These are phyloP conservation scores for Trichoplusia ni DNA, from an alignment of 1,140 invertebrate species.

Conservation along the genomic window DNA sequence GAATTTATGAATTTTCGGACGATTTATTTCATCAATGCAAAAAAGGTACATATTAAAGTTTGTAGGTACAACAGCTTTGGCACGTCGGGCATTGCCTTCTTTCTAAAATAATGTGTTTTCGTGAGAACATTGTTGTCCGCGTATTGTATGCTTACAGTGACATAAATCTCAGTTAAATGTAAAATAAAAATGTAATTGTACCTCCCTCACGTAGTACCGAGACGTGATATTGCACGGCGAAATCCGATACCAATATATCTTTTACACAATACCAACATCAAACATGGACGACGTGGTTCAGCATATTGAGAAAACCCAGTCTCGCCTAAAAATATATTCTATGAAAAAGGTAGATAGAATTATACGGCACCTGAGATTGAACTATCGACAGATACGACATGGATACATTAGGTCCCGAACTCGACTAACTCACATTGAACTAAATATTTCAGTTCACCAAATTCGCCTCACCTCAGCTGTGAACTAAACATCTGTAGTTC, in stretches of 20 bases:
- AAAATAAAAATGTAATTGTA: constrained; percentile 14
- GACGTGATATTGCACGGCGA: constrained; percentile 5
- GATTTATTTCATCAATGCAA: no score
- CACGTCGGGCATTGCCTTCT: no score
- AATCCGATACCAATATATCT: not conserved
- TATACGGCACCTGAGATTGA: not conserved
- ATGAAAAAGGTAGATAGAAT: not conserved
- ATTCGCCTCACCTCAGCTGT: no score
- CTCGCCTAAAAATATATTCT: not conserved
- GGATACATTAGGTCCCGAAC: not conserved
- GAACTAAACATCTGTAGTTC: no score
- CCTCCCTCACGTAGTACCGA: constrained; percentile 5
- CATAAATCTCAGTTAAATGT: constrained; percentile 1
- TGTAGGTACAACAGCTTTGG: no score
- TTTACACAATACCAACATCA: no score
- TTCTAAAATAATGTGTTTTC: no score
- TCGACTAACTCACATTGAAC: no score
- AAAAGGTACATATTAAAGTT: no score
- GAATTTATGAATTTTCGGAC: no score
- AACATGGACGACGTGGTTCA: not conserved
- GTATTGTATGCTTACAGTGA: no score
- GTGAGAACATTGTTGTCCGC: no score
- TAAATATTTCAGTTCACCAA: constrained; percentile 1
- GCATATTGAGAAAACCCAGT: not conserved
- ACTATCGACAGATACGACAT: not conserved